phyloP scores from a whole-genome alignment of 2,888 invertebrate genomes.

The Harpalus rubripes region DNA sequence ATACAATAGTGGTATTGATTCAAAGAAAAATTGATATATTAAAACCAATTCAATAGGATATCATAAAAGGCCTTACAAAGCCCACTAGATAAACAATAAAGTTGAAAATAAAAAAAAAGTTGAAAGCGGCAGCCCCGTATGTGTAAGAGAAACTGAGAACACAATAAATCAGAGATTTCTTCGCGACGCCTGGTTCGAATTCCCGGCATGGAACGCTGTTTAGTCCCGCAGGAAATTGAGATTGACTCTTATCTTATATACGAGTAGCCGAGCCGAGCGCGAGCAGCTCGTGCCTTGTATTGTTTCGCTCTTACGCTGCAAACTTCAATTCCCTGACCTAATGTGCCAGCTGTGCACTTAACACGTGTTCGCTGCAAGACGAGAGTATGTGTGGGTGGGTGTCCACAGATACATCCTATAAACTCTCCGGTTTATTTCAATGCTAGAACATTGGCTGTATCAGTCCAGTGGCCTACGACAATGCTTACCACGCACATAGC shows the following conservation, averaged over 20 bases:
- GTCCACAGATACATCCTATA: slow-evolving; percentile 55
- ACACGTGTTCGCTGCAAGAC: slow-evolving; percentile 60
- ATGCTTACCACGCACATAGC: neutral
- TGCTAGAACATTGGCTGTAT: slow-evolving; percentile 18
- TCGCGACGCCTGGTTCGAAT: slow-evolving; percentile 43
- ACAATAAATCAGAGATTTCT: slow-evolving; percentile 61
- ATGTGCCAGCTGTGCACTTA: slow-evolving; percentile 65
- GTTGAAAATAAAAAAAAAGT: slow-evolving; percentile 54
- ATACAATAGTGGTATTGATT: slow-evolving; percentile 14
- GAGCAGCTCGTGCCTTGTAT: slow-evolving; percentile 14
- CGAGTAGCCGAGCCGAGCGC: slow-evolving; percentile 9
- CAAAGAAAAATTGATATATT: slow-evolving; percentile 58
- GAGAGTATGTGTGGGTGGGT: neutral
- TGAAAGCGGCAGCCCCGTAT: slow-evolving; percentile 50
- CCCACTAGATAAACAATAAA: slow-evolving; percentile 63
- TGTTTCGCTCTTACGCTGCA: slow-evolving; percentile 46
- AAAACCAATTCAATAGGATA: slow-evolving; percentile 61
- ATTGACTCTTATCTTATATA: slow-evolving; percentile 64
- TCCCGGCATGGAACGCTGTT: slow-evolving; percentile 55
- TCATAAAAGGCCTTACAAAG: slow-evolving; percentile 56
- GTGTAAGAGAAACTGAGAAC: slow-evolving; percentile 64
- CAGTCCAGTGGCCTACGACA: slow-evolving; percentile 7
- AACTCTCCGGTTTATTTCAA: slow-evolving; percentile 51
- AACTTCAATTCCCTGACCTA: slow-evolving; percentile 66
- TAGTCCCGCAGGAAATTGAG: slow-evolving; percentile 65